Evolutionary conservation across 2,113 vertebrate genomes (phyloP).

Genomic region (Apteryx mantelli): DNA sequence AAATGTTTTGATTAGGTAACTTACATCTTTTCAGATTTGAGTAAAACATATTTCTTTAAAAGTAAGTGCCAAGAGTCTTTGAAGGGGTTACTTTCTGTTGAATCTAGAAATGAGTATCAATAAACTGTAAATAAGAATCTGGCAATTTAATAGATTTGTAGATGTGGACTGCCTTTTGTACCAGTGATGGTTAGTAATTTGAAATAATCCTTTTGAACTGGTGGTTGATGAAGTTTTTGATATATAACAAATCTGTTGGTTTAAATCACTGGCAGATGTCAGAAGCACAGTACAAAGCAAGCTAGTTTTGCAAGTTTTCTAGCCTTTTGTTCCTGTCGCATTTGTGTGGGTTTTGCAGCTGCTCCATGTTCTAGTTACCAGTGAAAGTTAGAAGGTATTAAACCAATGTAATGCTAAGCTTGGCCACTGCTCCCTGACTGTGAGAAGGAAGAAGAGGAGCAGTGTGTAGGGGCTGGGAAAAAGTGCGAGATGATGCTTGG

Average conservation of each 20-base stretch:
- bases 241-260: not conserved
- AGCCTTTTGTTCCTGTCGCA: not conserved
- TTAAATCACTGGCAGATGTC: not conserved
- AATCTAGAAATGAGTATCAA: not conserved
- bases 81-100: not conserved
- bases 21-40: not conserved
- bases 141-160: not conserved
- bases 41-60: not conserved
- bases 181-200: not conserved
- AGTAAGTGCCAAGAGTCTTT: not conserved
- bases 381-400: not conserved
- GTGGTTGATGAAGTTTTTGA: not conserved
- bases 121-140: not conserved
- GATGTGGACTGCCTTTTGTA: not conserved
- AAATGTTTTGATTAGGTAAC: not conserved
- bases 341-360: not conserved
- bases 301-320: not conserved
- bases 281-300: not conserved
- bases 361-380: not conserved
- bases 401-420: not conserved
- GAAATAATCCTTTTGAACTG: not conserved
- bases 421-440: not conserved
- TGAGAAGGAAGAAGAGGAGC: not conserved
- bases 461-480: not conserved
- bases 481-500: not conserved